Evolutionary conservation across 2,113 vertebrate species (phyloP).

Genomic region (Platysteira castanea): DNA sequence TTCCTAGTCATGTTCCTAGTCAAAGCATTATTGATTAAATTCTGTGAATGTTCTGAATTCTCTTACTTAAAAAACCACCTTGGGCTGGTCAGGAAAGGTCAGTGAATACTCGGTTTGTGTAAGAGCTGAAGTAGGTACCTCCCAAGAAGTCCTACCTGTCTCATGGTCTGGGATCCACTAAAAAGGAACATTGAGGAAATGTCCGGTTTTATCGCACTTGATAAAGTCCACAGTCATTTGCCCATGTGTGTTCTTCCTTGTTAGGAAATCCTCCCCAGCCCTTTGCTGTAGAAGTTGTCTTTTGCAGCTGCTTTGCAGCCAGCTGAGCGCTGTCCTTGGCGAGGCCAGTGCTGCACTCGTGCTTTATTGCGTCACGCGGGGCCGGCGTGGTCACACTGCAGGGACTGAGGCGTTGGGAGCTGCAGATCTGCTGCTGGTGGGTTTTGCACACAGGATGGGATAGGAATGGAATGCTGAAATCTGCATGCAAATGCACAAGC

Average conservation of each 20-base stretch:
- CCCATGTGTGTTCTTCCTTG: neutral
- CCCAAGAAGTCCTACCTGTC: neutral
- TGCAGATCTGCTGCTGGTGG: constrained; percentile 9
- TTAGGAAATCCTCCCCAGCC: neutral
- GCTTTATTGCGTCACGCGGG: neutral
- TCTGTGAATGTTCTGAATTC: neutral
- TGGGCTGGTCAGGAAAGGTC: neutral
- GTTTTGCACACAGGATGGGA: neutral
- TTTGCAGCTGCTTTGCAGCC: neutral
- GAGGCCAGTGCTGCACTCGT: neutral
- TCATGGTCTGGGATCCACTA: neutral
- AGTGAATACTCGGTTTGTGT: neutral
- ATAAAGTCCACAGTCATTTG: neutral
- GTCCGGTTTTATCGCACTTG: neutral
- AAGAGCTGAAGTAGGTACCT: neutral
- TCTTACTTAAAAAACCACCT: neutral
- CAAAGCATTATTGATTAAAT: neutral
- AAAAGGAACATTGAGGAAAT: rapidly evolving
- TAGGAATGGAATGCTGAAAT: constrained; percentile 22
- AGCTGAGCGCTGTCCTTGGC: neutral
- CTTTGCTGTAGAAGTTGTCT: neutral
- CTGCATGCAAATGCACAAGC: constrained; percentile 47
- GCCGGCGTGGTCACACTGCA: neutral
- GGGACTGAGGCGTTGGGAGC: neutral
- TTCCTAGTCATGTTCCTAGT: neutral